Base-by-base conservation (phyloP, 2,797 vertebrate species). In the Siniperca undulata region DNA sequence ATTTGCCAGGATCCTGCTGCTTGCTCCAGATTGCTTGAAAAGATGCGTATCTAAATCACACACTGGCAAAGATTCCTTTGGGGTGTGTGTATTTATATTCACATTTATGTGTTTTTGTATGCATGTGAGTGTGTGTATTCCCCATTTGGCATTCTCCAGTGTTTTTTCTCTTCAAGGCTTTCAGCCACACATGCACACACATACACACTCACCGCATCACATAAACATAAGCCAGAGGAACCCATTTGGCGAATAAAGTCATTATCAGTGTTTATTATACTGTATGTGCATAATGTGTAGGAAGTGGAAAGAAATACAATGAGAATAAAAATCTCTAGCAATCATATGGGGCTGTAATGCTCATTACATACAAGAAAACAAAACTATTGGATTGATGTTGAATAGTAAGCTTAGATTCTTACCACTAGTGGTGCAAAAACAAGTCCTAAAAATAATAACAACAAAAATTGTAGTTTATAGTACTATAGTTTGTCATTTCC, bases 31-130 rank as follows among this genome's bases (percentile, higher is more conserved):
- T 91, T 88, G 82, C 80, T 86, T 81, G 74, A 91, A 92, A 94
- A 92, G 78, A 93, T 93, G 72, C 9, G 50, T 70, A 87, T 92
- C 85, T 91, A 91, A 88, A 88, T 90, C 84, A 89, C 65, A 80
- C 38, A 69, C 61, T 88, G 85, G 88, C 84, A 89, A 70, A 82
- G 68, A 88, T 86, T 82, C 84, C 86, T 82, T 75, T 50, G 42
- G 84, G 77, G 72, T 50, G 67, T 61, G 66, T 73, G 71, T 68
- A 79, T 81, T 77, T 83, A 68, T 85, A 52, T 84, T 81, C 72
- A 70, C 69, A 81, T 80, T 40, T 40, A 34, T 13, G 40, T 77
- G 77, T 79, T 70, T 80, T 70, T 77, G 11, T 68, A 62, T 73
- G 74, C 64, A 46, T 89, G 52, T 64, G 58, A 66, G 73, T 79